Evolutionary conservation across 2,888 invertebrate genomes (phyloP), one percentile per base, ranked within the genome.

Genomic region (Sphinx pinastri): DNA sequence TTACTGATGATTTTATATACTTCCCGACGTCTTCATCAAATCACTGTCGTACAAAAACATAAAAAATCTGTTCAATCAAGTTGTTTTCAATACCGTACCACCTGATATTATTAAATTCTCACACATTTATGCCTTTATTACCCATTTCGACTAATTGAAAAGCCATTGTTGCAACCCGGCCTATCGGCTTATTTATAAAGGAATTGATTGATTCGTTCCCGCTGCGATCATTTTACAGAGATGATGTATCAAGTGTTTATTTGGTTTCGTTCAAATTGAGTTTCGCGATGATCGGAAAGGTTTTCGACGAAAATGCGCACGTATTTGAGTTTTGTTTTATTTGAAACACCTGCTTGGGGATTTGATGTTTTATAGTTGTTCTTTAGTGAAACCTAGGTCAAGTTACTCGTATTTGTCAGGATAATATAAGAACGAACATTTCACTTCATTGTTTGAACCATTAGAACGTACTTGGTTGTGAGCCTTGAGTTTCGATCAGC

Each of bases 171-270:
- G 49, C 63, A 63, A 63, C 19, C 49, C 47, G 49, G 63, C 16
- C 63, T 13, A 63, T 63, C 63, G 63, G 63, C 63, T 63, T 63
- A 63, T 63, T 63, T 47, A 63, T 63, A 63, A 63, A 49, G 45
- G 63, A 19, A 49, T 19, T 49, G 49, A 63, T 49, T 63, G 47
- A 49, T 49, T 63, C 19, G 16, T 55, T 54, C 47, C 60, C 47
- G 47, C n/a, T 54, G 54, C 19, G 49, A 63, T 16, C 47, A 63
- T 63, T 47, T 63, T 63, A 63, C 63, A 49, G 63, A 16, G 6
- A 19, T 49, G 49, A 57, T 57, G 57, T 57, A 57, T 57, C 19
- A 47, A 38, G 14, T 63, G 19, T 63, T 63, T 63, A 47, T 63
- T 63, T 63, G 47, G 63, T 63, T 49, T 49, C 63, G 49, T 60